Percentiles rank a stretch among this genome's conserved stretches.
These are phyloP conservation scores for Spodoptera litura DNA, from an alignment of 1,140 invertebrate species.

Conservation along the genomic window DNA sequence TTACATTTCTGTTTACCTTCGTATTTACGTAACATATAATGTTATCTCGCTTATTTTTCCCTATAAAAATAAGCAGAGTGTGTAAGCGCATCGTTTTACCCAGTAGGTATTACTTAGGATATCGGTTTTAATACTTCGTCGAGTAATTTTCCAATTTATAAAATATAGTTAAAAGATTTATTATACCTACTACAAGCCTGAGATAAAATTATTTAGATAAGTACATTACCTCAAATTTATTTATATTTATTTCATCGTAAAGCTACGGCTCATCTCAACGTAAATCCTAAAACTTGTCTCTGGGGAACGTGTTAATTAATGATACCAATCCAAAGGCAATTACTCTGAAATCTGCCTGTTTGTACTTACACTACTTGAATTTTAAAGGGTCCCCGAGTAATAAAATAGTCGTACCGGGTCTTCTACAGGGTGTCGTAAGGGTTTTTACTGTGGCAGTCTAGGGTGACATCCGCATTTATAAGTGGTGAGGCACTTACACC, in stretches of 20 bases:
- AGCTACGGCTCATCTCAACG: not conserved
- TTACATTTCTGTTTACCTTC: not conserved
- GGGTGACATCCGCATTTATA: not conserved
- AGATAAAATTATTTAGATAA: too few species aligned
- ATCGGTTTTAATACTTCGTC: too few species aligned
- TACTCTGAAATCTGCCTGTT: slow-evolving; percentile 26
- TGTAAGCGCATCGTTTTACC: too few species aligned
- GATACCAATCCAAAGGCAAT: slow-evolving; percentile 12
- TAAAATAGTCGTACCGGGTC: not conserved
- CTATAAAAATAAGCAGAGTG: too few species aligned
- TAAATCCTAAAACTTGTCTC: slow-evolving; percentile 9
- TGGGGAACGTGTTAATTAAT: slow-evolving; percentile 34
- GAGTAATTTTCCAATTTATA: too few species aligned
- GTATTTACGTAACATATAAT: not conserved
- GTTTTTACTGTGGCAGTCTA: not conserved
- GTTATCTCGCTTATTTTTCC: not conserved
- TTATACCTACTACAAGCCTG: too few species aligned
- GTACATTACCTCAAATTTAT: not conserved
- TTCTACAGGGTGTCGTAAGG: not conserved
- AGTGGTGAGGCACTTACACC: not conserved
- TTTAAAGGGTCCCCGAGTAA: slow-evolving; percentile 3
- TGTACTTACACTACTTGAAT: slow-evolving; percentile 29
- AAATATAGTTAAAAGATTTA: too few species aligned
- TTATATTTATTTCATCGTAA: not conserved
- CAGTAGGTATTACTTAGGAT: too few species aligned